phyloP scores from a whole-genome alignment of 2,888 invertebrate genomes.

The Coecobrya sp. region DNA sequence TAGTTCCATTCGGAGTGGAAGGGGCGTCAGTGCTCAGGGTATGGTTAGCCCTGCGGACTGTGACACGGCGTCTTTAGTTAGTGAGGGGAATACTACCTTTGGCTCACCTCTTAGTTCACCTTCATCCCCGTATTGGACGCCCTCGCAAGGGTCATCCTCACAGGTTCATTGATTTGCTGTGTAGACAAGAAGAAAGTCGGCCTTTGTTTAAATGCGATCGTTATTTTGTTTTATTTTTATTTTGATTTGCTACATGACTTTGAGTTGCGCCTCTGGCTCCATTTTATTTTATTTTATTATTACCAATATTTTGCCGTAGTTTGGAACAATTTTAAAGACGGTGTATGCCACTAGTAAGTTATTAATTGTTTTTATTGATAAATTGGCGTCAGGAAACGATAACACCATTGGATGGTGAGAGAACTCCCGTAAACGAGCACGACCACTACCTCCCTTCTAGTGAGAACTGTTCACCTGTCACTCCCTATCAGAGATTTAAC shows the following conservation, averaged over 20 bases:
- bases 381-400: conserved; percentile 84
- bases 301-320: conserved; percentile 10
- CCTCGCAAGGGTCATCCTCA: conserved; percentile 85
- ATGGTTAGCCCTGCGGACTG: conserved; percentile 49
- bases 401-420: conserved; percentile 82
- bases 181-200: not conserved
- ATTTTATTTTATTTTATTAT: conserved; percentile 18
- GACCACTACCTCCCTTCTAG: conserved; percentile 8
- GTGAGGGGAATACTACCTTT: conserved; percentile 85
- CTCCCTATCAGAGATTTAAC: conserved; percentile 36
- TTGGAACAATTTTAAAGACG: not conserved
- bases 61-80: conserved; percentile 83
- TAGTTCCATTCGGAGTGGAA: conserved; percentile 57
- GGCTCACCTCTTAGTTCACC: conserved; percentile 86
- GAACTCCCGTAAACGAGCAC: conserved; percentile 82
- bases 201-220: not conserved
- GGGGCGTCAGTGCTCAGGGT: conserved; percentile 69
- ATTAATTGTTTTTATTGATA: conserved; percentile 29
- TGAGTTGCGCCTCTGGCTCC: conserved; percentile 41
- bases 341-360: not conserved
- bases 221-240: not conserved
- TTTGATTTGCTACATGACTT: conserved; percentile 34
- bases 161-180: conserved; percentile 81
- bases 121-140: conserved; percentile 85
- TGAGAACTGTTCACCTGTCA: conserved; percentile 29